Base-by-base conservation (phyloP, 1,140 invertebrate species). In the Euura saliciscinereae region DNA sequence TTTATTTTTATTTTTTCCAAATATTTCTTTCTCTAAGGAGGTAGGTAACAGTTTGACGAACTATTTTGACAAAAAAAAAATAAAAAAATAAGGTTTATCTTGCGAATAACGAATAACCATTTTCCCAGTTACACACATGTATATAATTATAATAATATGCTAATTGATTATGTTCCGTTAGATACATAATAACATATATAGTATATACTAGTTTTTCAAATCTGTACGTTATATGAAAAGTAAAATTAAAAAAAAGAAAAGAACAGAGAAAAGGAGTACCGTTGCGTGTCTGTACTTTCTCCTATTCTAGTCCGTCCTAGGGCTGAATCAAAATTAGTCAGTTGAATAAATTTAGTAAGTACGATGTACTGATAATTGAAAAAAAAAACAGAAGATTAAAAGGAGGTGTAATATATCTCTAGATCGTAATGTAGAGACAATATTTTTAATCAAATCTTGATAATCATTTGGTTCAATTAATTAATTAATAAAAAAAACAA, bases 301-400 rank as follows among this genome's bases (percentile, higher is more conserved):
- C 44, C 44, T 68, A 46, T 68, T 75, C 71, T 78, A 74, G 71
- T 75, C 71, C 72, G 78, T 81, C 78, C 80, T 81, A 80, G 78
- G 79, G 79, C 74, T 79, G 79, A 79, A 81, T 80, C 75, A 79
- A 80, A 79, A 79, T 78, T 81, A 80, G 78, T 81, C 74, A 76
- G 68, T 74, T 68, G 74, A 79, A 73, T 74, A 69, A 74, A 75
- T 68, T 28, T 77, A 80, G 73, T 73, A 67, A 75, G 73, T 79
- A 59, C 51, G 51, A 8, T 59, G 13, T 59, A 59, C 28, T 59
- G 7, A 28, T 67, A 67, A 67, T 43, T 67, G 11, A 59, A 59
- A 59, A n/a, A 11, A 59, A 11, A 28, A 28, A 28, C 28, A 28
- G 13, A 59, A 59, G 10, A 59, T n/a, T 11, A 59, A 8, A 59